These are phyloP conservation scores for Lasioglossum leucozonium DNA, from an alignment of 2,888 invertebrate genomes.

Conservation along the genomic window DNA sequence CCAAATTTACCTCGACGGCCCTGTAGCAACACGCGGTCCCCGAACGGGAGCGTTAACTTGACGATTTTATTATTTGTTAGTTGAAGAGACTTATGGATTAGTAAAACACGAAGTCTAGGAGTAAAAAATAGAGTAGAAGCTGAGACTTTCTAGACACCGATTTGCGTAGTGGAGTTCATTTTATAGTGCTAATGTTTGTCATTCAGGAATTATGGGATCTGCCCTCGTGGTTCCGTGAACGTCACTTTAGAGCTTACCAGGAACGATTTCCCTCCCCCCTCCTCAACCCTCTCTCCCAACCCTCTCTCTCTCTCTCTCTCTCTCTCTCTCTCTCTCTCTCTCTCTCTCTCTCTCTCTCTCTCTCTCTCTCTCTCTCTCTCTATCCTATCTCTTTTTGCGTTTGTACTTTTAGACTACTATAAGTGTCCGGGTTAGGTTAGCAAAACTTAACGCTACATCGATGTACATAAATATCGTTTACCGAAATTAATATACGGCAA, in stretches of 20 bases:
- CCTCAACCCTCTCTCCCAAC: conserved; percentile 9
- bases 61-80: conserved; percentile 39
- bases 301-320: not conserved
- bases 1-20: not conserved
- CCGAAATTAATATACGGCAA: not conserved
- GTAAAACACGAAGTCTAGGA: conserved; percentile 64
- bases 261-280: conserved; percentile 28
- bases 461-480: not conserved
- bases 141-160: conserved; percentile 68
- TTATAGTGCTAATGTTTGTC: conserved; percentile 59
- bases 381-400: not conserved
- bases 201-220: conserved; percentile 47
- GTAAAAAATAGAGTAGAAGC: conserved; percentile 71
- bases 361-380: not conserved
- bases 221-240: conserved; percentile 41
- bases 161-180: conserved; percentile 53
- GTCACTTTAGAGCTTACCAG: conserved; percentile 43
- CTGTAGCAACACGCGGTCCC: not conserved
- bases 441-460: not conserved
- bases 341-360: not conserved
- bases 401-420: not conserved
- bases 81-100: conserved; percentile 56
- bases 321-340: conserved; percentile 5
- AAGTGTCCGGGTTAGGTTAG: not conserved
- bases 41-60: conserved; percentile 18